Percentiles rank a stretch among this genome's conserved stretches.
Conservation (phyloP, 2,113 vertebrate genomes). For the Danio rerio region DNA sequence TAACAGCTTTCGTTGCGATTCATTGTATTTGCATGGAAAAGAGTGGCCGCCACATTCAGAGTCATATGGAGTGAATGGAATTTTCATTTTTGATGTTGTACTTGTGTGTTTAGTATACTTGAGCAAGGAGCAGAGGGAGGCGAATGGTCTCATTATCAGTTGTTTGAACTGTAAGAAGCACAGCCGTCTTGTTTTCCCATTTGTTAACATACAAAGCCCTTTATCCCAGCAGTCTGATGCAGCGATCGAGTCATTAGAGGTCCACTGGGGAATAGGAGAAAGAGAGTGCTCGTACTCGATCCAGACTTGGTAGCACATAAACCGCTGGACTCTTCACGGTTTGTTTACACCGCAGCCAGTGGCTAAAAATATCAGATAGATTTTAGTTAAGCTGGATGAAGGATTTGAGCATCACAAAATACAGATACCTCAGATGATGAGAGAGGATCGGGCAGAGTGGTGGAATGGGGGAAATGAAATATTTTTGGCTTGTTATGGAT, state of each 20-base stretch:
- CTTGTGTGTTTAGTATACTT: not conserved
- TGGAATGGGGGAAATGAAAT: not conserved
- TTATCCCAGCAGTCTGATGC: constrained; percentile 18
- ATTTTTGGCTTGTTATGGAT: not conserved
- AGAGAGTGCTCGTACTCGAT: not conserved
- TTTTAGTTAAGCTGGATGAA: not conserved
- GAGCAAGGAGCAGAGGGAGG: not conserved
- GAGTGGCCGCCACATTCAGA: not conserved
- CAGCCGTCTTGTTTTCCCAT: constrained; percentile 6
- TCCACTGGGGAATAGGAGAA: not conserved
- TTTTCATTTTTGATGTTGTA: too few species aligned
- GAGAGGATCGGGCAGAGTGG: not conserved
- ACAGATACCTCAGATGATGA: not conserved
- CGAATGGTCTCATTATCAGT: not conserved
- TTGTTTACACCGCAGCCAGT: not conserved
- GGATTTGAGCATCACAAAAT: constrained; percentile 9
- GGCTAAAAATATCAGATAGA: constrained; percentile 39
- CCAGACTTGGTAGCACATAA: not conserved
- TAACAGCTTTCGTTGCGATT: not conserved
- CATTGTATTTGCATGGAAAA: not conserved
- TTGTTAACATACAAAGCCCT: constrained; percentile 23
- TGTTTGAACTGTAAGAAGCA: constrained; percentile 6
- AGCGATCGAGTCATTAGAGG: not conserved
- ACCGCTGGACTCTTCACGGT: not conserved
- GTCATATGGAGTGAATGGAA: not conserved